Evolutionary conservation across 2,113 vertebrate species (phyloP).

Genomic region (Crotalus viridis): DNA sequence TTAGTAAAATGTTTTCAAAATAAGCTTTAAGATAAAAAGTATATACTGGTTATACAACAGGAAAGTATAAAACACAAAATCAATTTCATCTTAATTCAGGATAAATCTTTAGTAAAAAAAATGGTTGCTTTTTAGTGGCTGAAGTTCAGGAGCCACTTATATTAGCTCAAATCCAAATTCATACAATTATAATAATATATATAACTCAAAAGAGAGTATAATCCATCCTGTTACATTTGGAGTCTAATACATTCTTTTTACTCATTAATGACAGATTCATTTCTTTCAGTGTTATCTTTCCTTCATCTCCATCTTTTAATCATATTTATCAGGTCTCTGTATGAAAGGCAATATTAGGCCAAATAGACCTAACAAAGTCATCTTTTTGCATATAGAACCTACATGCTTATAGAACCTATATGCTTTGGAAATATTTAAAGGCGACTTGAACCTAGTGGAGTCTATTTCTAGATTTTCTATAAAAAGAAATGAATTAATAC

Average conservation of each 20-base stretch:
- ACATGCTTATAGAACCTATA: neutral
- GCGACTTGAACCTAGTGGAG: neutral
- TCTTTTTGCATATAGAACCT: neutral
- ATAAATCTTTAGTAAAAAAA: neutral
- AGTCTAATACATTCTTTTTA: neutral
- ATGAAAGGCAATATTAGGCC: neutral
- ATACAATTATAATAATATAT: neutral
- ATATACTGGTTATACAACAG: neutral
- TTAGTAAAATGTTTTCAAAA: neutral
- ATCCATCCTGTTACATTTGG: neutral
- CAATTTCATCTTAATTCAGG: neutral
- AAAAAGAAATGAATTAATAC: neutral
- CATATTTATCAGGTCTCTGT: neutral
- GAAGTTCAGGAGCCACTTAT: neutral
- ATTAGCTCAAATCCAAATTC: neutral
- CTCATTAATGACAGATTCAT: neutral
- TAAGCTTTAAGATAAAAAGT: neutral
- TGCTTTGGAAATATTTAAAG: neutral
- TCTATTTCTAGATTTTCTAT: neutral
- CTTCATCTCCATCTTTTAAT: neutral
- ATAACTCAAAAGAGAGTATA: neutral
- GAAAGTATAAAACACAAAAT: conserved; percentile 11
- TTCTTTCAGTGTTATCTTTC: neutral
- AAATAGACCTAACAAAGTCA: neutral
- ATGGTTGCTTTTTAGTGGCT: neutral